These are phyloP conservation scores for Calliopum simillimum DNA, from an alignment of 2,888 invertebrate species.

Conservation along the genomic window DNA sequence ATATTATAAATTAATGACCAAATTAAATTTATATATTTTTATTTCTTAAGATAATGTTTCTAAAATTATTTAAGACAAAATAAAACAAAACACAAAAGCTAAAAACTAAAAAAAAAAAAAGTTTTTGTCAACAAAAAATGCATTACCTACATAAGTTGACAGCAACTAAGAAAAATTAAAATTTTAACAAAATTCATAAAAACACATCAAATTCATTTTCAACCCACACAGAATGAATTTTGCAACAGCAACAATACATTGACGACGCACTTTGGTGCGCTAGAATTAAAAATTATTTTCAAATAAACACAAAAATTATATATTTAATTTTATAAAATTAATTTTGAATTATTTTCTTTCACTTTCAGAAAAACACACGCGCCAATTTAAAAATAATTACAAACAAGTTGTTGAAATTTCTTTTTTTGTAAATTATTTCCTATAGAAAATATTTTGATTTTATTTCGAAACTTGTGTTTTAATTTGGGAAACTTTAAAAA, in stretches of 20 bases:
- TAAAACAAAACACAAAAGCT: too few species aligned
- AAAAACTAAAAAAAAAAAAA: conserved; percentile 14
- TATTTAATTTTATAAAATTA: too few species aligned
- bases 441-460: too few species aligned
- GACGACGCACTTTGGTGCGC: neutral
- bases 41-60: too few species aligned
- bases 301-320: too few species aligned
- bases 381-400: conserved; percentile 40
- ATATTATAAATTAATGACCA: too few species aligned
- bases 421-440: too few species aligned
- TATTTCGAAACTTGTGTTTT: too few species aligned
- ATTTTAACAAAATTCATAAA: conserved; percentile 13
- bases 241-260: neutral
- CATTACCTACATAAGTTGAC: too few species aligned
- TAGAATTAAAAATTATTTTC: neutral
- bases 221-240: neutral
- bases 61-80: too few species aligned
- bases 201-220: neutral
- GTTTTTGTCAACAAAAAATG: neutral
- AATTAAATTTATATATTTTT: too few species aligned
- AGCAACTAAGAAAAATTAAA: conserved; percentile 38
- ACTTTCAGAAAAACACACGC: conserved; percentile 18
- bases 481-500: neutral
- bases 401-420: conserved; percentile 14
- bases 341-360: too few species aligned